Base-by-base conservation (phyloP, 2,888 invertebrate species). In the Ditylenchus weischeri region DNA sequence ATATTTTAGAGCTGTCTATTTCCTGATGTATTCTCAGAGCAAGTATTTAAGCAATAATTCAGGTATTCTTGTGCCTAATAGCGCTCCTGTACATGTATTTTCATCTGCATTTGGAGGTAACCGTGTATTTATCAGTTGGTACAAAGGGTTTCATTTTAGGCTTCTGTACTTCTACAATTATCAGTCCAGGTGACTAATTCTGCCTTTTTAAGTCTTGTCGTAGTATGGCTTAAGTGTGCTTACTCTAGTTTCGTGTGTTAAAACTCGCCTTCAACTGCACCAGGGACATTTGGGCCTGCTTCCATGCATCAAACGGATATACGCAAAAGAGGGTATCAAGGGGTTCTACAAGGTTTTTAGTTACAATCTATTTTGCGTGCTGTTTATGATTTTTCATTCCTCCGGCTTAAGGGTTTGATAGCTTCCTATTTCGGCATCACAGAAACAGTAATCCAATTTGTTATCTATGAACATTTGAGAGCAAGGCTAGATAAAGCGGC, bases 361-460 rank as follows among this genome's bases (percentile, higher is more conserved):
- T 72, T 10, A n/a, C n/a, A 29, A 29, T 29, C 5, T 29, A 4
- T 29, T 29, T 29, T 29, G 29, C 5, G 29, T 29, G 5, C 5
- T 29, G 2, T 29, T 29, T 29, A 29, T 29, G 29, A 29, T 29
- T 29, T 2, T 29, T 29, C 29, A 29, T 29, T 48, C 15, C 35
- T 21, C 18, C 8, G 43, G 50, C 64, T 79, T n/a, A 64, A 95
- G 85, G 98, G 98, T 75, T 93, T 98, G 83, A 92, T 93, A 0
- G 98, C 98, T 8, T 96, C 96, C 11, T 99, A 99, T 85, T 91
- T 93, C 87, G 98, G 98, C 76, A 94, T 98, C 83, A 92, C 92
- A 62, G 98, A 99, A 87, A 98, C 98, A 0, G 93, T 96, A 76
- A 90, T 99, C 72, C 96, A 99, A 86, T 98, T 99, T 87, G 96